Evolutionary conservation across 2,797 vertebrate genomes (phyloP), one percentile per base, ranked within the genome.

Genomic region (Fratercula arctica): DNA sequence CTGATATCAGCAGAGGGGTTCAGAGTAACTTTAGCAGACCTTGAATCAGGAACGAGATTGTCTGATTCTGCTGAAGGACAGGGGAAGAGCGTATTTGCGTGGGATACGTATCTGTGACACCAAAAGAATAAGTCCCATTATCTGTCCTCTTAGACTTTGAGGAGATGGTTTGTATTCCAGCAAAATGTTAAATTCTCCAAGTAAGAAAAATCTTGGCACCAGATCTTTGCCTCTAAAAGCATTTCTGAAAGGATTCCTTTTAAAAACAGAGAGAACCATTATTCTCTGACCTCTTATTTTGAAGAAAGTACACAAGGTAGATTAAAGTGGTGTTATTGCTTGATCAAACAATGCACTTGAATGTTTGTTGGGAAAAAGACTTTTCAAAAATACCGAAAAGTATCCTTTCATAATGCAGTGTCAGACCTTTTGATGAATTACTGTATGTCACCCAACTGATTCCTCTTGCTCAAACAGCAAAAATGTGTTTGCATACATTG

Each of bases 301-400:
- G 93, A 96, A 91, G 68, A 61, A 81, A 95, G 61, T 60, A 74
- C 61, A 85, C 45, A 76, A 89, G 53, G 51, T 54, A 95, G 77
- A 90, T 79, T 96, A 92, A 91, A 93, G 43, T 79, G 61, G 69
- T 95, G 85, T 85, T 96, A 90, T 90, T 95, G 93, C 68, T 95
- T 85, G 89, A 92, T 93, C 90, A 95, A 96, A 96, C 57, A 90
- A 92, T 83, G 73, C 66, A 68, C 60, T 91, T 81, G 41, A 83
- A 77, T 70, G 35, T 94, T 95, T 93, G 28, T 84, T 95, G 79
- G 43, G 57, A 7, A 67, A 93, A 95, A 92, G 35, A 69, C 76
- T 94, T 97, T 92, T 50, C 68, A 84, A 92, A 92, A 96, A 92
- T 66, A 78, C 28, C 73, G 66, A 86, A 76, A 91, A 79, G 37